Evolutionary conservation across 1,140 invertebrate genomes (phyloP).

Genomic region (Cheumatopsyche charites): DNA sequence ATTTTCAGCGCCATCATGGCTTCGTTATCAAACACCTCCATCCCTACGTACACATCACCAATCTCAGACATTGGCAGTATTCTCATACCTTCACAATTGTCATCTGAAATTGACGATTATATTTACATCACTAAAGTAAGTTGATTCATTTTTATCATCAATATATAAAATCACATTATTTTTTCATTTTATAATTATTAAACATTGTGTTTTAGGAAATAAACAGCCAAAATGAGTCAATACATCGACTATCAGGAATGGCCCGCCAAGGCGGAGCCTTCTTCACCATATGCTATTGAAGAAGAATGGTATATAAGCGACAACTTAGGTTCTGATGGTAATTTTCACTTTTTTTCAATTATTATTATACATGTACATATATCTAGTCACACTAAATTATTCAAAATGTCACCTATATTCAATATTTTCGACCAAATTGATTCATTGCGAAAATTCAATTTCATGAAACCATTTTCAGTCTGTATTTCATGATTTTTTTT

Average conservation of each 20-base stretch:
- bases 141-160: background rate
- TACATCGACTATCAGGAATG: constrained; percentile 23
- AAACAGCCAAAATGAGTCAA: constrained; percentile 38
- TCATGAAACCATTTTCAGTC: too few relatives aligned
- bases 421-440: too few relatives aligned
- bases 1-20: constrained; percentile 49
- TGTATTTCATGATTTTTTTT: too few relatives aligned
- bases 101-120: background rate
- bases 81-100: background rate
- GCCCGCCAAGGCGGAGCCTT: constrained; percentile 47
- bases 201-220: constrained; percentile 31
- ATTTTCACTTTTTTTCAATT: constrained; percentile 13
- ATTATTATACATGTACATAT: background rate
- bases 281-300: constrained; percentile 43
- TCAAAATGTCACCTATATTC: too few relatives aligned
- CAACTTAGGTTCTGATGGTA: constrained; percentile 40
- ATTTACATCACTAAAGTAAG: background rate
- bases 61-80: constrained; percentile 39
- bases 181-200: too few relatives aligned
- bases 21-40: constrained; percentile 36
- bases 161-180: background rate
- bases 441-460: too few relatives aligned
- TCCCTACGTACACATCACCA: constrained; percentile 37
- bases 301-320: constrained; percentile 36
- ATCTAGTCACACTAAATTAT: too few relatives aligned